Base-by-base conservation (phyloP, 2,888 invertebrate species). In the Acronicta leporina region DNA sequence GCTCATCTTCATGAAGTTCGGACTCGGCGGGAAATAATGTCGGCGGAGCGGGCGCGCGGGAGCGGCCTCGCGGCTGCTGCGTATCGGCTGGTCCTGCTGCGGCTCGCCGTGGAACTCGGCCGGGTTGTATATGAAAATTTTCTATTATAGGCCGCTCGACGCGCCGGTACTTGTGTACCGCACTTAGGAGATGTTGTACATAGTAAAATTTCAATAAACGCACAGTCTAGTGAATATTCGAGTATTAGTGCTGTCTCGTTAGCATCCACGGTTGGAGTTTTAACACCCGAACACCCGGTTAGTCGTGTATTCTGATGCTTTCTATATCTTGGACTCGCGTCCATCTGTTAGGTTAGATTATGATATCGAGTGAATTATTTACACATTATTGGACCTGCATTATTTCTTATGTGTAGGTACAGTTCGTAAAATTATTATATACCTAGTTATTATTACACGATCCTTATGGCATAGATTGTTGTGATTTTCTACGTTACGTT, bases 1-100 rank as follows among this genome's bases (percentile, higher is more conserved):
- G 95, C 96, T 98, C 77, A 97, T 98, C 90, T 98, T 98, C 93
- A 98, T 98, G 97, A 97, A 97, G 95, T 98, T 98, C 91, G 98
- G 98, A 77, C 96, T 98, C 81, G 97, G 97, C 85, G 96, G 96
- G 86, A 96, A 96, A 96, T 96, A 96, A 95, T 92, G 89, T 76
- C 85, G 89, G 91, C 82, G 83, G 72, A 64, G 75, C 82, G 91
- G 92, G 88, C 86, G 80, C 69, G 75, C 69, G 70, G 66, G 66
- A 48, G 69, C 73, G 62, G 56, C 48, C 51, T 63, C 51, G 66
- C 65, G 72, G 80, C 75, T 75, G 63, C 72, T 71, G 67, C 74
- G 45, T 50, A 52, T 40, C 63, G 64, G 56, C 65, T 75, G 70
- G 58, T 73, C 47, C 77, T 72, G 75, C 77, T 80, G 79, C 84